phyloP scores from a whole-genome alignment of 2,113 vertebrate species.

The Tragelaphus strepsiceros region DNA sequence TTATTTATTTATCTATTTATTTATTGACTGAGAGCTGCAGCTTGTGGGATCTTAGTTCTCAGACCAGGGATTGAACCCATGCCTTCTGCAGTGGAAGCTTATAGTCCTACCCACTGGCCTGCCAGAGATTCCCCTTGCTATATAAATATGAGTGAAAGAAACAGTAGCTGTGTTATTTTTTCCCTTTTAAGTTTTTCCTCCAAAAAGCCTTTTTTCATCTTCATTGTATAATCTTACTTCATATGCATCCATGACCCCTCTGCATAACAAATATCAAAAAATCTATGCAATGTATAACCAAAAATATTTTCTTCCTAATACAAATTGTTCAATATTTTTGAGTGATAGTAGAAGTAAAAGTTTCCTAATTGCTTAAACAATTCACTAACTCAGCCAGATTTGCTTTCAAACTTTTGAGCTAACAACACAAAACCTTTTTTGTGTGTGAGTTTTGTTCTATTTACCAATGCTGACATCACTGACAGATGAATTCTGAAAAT shows the following conservation, averaged over 20 bases:
- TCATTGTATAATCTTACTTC: not conserved
- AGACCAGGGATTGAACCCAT: not conserved
- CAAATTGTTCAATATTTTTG: not conserved
- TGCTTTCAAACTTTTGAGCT: not conserved
- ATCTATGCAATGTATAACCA: not conserved
- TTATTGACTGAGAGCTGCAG: not conserved
- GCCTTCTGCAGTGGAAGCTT: not conserved
- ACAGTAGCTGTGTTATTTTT: not conserved
- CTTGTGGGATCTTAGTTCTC: not conserved
- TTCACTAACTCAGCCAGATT: not conserved
- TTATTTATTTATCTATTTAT: not conserved
- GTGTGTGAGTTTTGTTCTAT: not conserved
- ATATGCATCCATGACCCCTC: not conserved
- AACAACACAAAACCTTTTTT: not conserved
- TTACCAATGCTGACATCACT: not conserved
- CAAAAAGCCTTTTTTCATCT: not conserved
- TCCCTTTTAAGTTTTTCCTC: not conserved
- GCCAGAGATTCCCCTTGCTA: not conserved
- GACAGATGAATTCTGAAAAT: conserved; percentile 28
- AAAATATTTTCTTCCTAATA: not conserved
- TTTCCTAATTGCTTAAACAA: not conserved
- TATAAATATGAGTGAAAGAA: not conserved
- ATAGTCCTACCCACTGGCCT: not conserved
- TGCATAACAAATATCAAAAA: not conserved
- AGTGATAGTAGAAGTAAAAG: not conserved